Base-by-base conservation (phyloP, 2,888 invertebrate genomes). In the Crepidodera aurea region DNA sequence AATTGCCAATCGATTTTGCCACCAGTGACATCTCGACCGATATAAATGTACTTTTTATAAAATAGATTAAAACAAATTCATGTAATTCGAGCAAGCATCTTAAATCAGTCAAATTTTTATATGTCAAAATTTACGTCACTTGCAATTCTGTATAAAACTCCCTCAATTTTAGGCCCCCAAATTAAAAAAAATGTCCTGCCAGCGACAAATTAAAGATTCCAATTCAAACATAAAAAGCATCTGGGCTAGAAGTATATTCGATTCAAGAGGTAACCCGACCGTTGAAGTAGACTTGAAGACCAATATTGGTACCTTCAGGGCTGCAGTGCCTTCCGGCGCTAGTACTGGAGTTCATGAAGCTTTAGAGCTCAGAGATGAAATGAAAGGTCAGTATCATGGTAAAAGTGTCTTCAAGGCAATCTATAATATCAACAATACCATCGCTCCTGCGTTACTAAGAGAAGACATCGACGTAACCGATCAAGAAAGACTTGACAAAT, bases 231-330 rank as follows among this genome's bases (percentile, higher is more conserved):
- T 98, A 82, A 90, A 92, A 82, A 91, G 92, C 69, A 90, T 98
- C 78, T 90, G 91, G 79, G 98, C 98, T 69, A 93, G 98, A 82
- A 95, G 95, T 84, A 98, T 99, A 83, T 99, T 94, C 82, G 98
- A 99, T 85, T 98, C 98, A 61, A 92, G 98, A 81, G 99, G 99
- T 68, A 98, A 99, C 81, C 99, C 99, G 68, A 99, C 99, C 32
- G 97, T 99, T 53, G 99, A 99, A 84, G 99, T 99, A 71, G 90
- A 90, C 77, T 81, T 90, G 73, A 86, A 88, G 1, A 90, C 90
- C 12, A 96, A 91, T 73, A 87, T 90, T 76, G 96, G 92, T 46
- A 82, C 92, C 10, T 93, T 91, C 84, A 87, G 96, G 65, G 95
- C 97, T 60, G 98, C 98, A 54, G 99, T 99, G 2, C 98, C 99